Evolutionary conservation across 2,888 invertebrate genomes (phyloP).

Genomic region (Metacarcinus magister): DNA sequence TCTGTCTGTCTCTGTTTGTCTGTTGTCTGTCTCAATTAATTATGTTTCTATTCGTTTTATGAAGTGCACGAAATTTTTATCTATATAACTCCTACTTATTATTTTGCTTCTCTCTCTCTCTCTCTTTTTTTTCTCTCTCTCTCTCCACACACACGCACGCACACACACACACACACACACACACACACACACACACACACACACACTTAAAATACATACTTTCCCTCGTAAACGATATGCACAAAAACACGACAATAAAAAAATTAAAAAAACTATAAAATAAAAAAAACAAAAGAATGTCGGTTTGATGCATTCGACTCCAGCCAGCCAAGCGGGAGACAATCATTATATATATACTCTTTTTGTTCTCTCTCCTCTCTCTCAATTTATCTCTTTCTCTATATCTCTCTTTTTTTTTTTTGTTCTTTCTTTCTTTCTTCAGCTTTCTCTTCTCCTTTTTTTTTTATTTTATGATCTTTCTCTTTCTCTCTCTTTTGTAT

Average conservation of each 20-base stretch:
- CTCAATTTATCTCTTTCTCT: neutral
- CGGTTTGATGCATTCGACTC: constrained; percentile 13
- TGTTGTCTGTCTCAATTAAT: neutral
- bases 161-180: neutral
- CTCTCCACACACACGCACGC: neutral
- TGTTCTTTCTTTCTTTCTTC: neutral
- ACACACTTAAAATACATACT: neutral
- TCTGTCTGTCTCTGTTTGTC: neutral
- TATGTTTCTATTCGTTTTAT: neutral
- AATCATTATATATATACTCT: neutral
- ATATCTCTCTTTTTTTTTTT: neutral
- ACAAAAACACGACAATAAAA: neutral
- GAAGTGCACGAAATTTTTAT: too few relatives aligned
- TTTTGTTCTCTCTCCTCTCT: neutral
- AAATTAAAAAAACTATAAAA: neutral
- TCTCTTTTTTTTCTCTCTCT: neutral
- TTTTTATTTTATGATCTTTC: neutral
- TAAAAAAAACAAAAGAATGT: neutral
- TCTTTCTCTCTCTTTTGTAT: too few relatives aligned
- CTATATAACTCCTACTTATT: too few relatives aligned
- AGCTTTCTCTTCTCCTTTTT: neutral
- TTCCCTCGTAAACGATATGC: neutral
- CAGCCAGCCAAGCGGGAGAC: constrained; percentile 26
- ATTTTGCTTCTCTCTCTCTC: neutral
- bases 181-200: neutral